A percentile compares a stretch with the other conserved stretches of the same genome.
These are phyloP conservation scores for Stichopus horrens DNA, from an alignment of 53 echinoderm and acorn worm genomes.

Conservation along the genomic window DNA sequence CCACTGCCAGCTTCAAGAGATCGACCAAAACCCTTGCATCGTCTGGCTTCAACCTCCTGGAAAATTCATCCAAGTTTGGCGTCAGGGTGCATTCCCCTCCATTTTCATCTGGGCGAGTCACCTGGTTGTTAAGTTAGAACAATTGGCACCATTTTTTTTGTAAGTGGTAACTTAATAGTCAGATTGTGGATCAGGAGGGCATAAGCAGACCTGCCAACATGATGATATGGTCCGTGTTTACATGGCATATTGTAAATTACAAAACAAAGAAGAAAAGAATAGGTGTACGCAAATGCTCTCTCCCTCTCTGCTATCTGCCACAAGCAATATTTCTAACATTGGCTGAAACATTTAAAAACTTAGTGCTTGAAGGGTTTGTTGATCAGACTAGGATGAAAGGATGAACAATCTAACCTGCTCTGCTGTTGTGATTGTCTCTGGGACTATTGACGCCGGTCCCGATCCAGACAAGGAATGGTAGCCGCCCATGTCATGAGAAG, in stretches of 20 bases:
- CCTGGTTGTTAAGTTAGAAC: background rate
- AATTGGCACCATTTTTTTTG: background rate
- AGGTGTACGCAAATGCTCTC: no score
- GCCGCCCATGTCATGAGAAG: constrained; percentile 28
- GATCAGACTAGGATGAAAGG: background rate
- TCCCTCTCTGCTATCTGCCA: no score
- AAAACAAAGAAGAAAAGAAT: no score
- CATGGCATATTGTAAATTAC: no score
- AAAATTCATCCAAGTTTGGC: constrained; percentile 88
- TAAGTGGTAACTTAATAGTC: background rate
- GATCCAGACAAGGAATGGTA: constrained; percentile 65
- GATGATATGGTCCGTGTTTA: no score
- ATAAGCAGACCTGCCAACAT: no score
- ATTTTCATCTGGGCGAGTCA: background rate
- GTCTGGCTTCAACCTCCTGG: constrained; percentile 74
- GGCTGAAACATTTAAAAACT: no score
- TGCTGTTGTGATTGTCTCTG: constrained; percentile 94
- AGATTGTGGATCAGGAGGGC: background rate
- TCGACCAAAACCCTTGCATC: constrained; percentile 88
- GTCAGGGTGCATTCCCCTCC: constrained; percentile 46
- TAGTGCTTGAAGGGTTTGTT: background rate
- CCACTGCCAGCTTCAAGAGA: constrained; percentile 90
- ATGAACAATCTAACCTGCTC: constrained; percentile 65
- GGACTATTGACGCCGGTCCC: constrained; percentile 68
- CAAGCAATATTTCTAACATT: no score